phyloP scores from a whole-genome alignment of 1,140 invertebrate species.

The Psilanteris sp. region DNA sequence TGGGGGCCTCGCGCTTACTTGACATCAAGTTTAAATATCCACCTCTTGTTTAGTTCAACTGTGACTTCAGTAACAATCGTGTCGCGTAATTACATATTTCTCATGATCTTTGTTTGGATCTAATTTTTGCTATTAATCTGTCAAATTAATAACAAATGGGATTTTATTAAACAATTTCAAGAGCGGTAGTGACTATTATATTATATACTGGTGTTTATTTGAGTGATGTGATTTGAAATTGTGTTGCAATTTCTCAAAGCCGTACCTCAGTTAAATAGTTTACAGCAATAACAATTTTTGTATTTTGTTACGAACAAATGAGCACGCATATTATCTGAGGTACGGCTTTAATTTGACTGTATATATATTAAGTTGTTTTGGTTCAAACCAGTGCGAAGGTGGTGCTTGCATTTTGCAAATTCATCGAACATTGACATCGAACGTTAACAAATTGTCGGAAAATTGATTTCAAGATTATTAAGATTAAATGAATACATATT shows the following conservation, averaged over 20 bases:
- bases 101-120: too few relatives aligned
- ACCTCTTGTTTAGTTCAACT: slow-evolving; percentile 34
- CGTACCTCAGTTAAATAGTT: slow-evolving; percentile 50
- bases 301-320: too few relatives aligned
- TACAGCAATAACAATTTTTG: neutral
- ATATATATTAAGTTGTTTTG: slow-evolving; percentile 50
- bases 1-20: slow-evolving; percentile 41
- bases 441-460: too few relatives aligned
- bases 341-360: slow-evolving; percentile 69
- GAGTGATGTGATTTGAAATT: too few relatives aligned
- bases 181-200: neutral
- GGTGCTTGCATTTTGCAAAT: slow-evolving; percentile 45
- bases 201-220: too few relatives aligned
- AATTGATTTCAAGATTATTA: too few relatives aligned
- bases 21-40: slow-evolving; percentile 55
- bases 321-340: too few relatives aligned
- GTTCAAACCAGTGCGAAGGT: slow-evolving; percentile 63
- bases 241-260: slow-evolving; percentile 1
- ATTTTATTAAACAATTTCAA: neutral
- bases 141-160: too few relatives aligned
- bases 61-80: slow-evolving; percentile 65
- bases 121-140: too few relatives aligned
- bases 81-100: too few relatives aligned
- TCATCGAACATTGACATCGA: neutral
- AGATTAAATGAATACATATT: too few relatives aligned